Base-by-base conservation (phyloP, 2,113 vertebrate species). In the Vulpes lagopus region DNA sequence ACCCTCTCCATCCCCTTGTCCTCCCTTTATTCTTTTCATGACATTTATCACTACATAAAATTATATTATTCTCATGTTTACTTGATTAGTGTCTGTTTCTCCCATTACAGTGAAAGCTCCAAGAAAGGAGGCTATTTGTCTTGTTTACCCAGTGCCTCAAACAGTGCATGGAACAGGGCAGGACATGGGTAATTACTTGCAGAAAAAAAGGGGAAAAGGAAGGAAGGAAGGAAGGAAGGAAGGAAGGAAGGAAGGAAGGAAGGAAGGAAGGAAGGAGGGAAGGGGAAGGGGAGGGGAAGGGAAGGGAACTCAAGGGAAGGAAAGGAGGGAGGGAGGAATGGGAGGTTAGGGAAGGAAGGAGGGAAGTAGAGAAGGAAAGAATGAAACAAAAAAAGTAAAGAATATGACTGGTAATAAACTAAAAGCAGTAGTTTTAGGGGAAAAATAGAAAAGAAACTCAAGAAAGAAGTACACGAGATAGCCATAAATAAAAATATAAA, bases 401-500 rank as follows among this genome's bases (percentile, higher is more conserved):
- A 82, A 85, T 62, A 65, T 2, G 17, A 82, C 4, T 89, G 65
- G 23, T 67, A 93, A 95, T 93, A 78, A 64, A 64, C 23, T 59
- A 82, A 91, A 87, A 65, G 32, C 22, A 71, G 22, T 7, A 62
- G 32, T 86, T 91, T 91, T 23, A 43, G 4, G 51, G 23, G 23
- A 1, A 14, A 67, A 59, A 67, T n/a, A 53, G 35, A 73, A 94
- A 87, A 79, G 17, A 91, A 20, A 71, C 17, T 64, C 73, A 49
- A 93, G 27, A 94, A 92, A 93, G 16, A 91, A 87, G 7, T 65
- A 89, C n/a, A 57, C 3, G 78, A 95, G 69, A 64, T 11, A 91
- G 60, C 32, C 69, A 27, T 80, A 96, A 89, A 12, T 76, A 96
- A 96, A 96, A 89, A 91, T 51, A 89, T 51, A 85, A n/a, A n/a